Conservation (phyloP, 2,888 invertebrate genomes). For the Sminthurides aquaticus region DNA sequence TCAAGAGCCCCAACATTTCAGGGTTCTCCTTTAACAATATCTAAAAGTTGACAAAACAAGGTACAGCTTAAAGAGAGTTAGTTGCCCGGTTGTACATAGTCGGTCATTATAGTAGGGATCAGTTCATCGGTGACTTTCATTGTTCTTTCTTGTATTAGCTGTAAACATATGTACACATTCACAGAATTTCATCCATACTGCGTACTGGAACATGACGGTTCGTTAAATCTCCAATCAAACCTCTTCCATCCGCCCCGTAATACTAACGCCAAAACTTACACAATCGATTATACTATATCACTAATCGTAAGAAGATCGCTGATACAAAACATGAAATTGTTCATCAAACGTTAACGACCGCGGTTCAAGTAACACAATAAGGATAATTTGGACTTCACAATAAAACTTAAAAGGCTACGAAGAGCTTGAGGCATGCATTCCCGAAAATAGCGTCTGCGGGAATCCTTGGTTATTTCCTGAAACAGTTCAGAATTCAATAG, state of each 20-base stretch:
- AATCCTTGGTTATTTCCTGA: slow-evolving; percentile 43
- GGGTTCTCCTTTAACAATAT: no score
- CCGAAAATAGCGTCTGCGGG: slow-evolving; percentile 51
- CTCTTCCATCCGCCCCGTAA: neutral
- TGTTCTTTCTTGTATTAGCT: no score
- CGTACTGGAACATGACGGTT: neutral
- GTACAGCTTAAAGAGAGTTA: slow-evolving; percentile 60
- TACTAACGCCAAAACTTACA: neutral
- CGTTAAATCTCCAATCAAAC: neutral
- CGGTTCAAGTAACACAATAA: no score
- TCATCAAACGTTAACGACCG: neutral
- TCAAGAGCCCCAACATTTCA: no score
- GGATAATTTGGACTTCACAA: no score
- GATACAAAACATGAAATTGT: neutral
- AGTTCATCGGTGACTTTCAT: neutral
- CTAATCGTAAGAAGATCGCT: neutral
- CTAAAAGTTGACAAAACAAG: no score
- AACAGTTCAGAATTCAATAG: slow-evolving; percentile 6
- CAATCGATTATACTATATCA: neutral
- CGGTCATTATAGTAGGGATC: slow-evolving; percentile 50
- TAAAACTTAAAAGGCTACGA: slow-evolving; percentile 50
- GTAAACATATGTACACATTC: neutral
- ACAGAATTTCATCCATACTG: neutral
- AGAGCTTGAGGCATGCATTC: slow-evolving; percentile 61
- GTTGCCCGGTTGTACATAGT: slow-evolving; percentile 62